Conservation (phyloP, 2,888 invertebrate species). For the Silvanus unidentatus region DNA sequence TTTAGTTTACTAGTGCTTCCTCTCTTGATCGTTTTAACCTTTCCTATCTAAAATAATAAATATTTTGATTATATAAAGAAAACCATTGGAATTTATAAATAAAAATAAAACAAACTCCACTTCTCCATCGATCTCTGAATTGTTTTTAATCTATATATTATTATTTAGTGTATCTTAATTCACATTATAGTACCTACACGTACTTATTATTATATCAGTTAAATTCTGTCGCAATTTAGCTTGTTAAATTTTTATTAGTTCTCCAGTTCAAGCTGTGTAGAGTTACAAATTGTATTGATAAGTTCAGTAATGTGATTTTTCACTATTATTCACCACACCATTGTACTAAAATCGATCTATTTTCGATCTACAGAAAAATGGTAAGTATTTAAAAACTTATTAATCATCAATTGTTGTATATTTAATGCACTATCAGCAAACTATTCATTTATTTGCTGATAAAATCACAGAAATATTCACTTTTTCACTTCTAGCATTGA, state of each 20-base stretch:
- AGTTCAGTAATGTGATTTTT: constrained; percentile 10
- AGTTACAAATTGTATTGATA: constrained; percentile 1
- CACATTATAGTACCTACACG: background rate
- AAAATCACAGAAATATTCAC: background rate
- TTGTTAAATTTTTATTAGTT: constrained; percentile 31
- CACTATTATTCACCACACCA: background rate
- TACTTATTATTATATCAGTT: constrained; percentile 15
- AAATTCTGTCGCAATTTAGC: constrained; percentile 33
- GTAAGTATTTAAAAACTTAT: no score
- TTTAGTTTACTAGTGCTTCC: no score
- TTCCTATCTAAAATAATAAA: no score
- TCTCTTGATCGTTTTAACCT: no score
- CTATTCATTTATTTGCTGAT: background rate
- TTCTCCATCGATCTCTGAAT: no score
- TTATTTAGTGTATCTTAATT: no score
- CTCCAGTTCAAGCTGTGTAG: background rate
- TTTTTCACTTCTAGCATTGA: constrained; percentile 1
- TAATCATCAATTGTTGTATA: no score
- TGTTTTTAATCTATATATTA: no score
- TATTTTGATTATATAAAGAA: no score
- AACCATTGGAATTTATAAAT: no score
- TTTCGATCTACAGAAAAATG: constrained; percentile 10
- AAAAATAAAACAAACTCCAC: no score
- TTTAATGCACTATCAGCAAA: no score
- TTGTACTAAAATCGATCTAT: constrained; percentile 5